phyloP scores from a whole-genome alignment of 2,797 vertebrate species.

The Peromyscus nudipes region DNA sequence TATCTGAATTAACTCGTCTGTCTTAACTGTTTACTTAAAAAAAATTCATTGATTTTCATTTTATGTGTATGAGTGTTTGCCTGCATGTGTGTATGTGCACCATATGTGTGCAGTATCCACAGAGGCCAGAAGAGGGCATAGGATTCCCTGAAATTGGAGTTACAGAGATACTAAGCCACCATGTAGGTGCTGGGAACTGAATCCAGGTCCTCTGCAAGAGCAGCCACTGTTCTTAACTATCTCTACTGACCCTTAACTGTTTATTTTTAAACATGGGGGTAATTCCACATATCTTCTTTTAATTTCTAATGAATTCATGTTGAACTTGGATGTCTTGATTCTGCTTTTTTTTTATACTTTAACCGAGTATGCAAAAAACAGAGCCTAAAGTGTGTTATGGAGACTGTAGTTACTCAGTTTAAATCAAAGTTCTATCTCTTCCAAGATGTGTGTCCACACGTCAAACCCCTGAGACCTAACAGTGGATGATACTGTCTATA shows the following conservation, averaged over 20 bases:
- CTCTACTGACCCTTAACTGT: neutral
- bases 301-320: neutral
- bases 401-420: neutral
- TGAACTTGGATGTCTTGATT: neutral
- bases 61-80: neutral
- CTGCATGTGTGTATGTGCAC: neutral
- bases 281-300: neutral
- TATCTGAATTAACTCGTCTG: neutral
- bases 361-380: neutral
- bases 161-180: no score
- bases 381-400: neutral
- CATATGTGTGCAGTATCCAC: neutral
- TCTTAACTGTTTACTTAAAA: neutral
- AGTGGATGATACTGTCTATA: accelerated
- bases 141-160: neutral
- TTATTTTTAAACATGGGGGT: neutral
- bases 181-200: neutral
- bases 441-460: neutral
- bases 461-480: neutral
- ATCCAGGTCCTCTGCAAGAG: neutral
- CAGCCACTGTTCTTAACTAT: neutral
- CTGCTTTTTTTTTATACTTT: neutral
- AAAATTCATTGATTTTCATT: neutral
- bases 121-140: neutral
- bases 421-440: neutral